A percentile compares a stretch with the other conserved stretches of the same genome.
These are phyloP conservation scores for Cydia splendana DNA, from an alignment of 1,140 invertebrate species.

Conservation along the genomic window DNA sequence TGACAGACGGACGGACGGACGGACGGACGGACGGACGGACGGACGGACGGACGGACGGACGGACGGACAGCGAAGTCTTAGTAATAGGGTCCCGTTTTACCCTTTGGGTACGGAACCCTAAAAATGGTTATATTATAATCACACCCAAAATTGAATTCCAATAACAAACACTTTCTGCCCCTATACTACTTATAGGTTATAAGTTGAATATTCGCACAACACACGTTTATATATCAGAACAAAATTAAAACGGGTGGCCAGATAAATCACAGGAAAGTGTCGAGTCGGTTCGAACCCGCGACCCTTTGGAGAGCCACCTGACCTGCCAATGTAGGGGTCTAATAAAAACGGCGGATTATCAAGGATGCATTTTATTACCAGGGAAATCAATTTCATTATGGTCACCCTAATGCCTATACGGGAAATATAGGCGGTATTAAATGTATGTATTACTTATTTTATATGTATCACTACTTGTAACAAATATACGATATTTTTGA, in stretches of 20 bases:
- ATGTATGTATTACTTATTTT: not conserved
- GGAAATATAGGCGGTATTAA: not conserved
- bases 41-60: too few relatives aligned
- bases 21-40: too few relatives aligned
- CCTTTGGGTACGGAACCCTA: too few relatives aligned
- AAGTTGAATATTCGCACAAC: not conserved
- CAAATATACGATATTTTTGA: too few relatives aligned
- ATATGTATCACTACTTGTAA: too few relatives aligned
- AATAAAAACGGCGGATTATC: conserved; percentile 31
- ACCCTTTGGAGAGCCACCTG: conserved; percentile 70
- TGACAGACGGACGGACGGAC: too few relatives aligned
- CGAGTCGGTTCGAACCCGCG: conserved; percentile 51
- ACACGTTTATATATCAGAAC: conserved; percentile 38
- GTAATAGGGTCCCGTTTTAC: too few relatives aligned
- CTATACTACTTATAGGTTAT: too few relatives aligned
- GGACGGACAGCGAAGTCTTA: too few relatives aligned
- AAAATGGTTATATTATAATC: too few relatives aligned
- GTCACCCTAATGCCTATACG: conserved; percentile 2
- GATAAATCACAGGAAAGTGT: conserved; percentile 67
- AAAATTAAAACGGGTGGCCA: conserved; percentile 62
- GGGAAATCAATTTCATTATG: conserved; percentile 21
- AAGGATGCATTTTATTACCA: conserved; percentile 29
- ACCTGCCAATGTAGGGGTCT: conserved; percentile 40
- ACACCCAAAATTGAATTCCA: too few relatives aligned
- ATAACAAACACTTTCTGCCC: too few relatives aligned